Evolutionary conservation across 2,888 invertebrate species (phyloP), one percentile per base, ranked within the genome.

Genomic region (Lycophotia porphyrea): DNA sequence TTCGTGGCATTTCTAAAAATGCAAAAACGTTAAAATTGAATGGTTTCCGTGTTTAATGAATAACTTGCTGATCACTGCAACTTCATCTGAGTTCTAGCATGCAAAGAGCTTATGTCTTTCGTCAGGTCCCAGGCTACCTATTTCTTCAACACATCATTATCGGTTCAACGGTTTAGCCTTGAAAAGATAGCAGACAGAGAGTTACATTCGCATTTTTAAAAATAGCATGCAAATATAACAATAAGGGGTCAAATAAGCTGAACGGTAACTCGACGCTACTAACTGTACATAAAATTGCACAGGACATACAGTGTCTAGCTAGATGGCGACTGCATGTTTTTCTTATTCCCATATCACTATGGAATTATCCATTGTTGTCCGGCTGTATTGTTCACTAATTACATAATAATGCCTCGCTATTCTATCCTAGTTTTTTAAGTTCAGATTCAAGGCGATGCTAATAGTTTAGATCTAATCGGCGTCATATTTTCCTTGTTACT

Each of bases 331-430:
- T 75, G 82, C 85, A 76, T 74, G 67, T 83, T 74, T 79, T 81
- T 80, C 70, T 78, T 61, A 80, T 81, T 86, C 80, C 76, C 75
- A 82, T 77, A 84, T 84, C 77, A 77, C 68, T 71, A 78, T 80
- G 75, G 68, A 75, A 86, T 84, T 76, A 88, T 78, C 88, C 69
- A 88, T 88, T 88, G 87, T 88, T 81, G 71, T 60, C 61, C 76
- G 31, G 52, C 63, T 78, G 79, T 87, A 85, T 88, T 87, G 87
- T 88, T 87, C 73, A 66, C 58, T 87, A 88, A 87, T 88, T 80
- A 81, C 75, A 74, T 87, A 88, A 88, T 82, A 79, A 80, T 74
- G 69, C 70, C 36, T 68, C 27, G 36, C 73, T 78, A 72, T 81
- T 86, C 61, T 82, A 84, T 78, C 71, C 72, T 61, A 74, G 78